phyloP scores from a whole-genome alignment of 2,888 invertebrate species.

The Tipula lateralis region DNA sequence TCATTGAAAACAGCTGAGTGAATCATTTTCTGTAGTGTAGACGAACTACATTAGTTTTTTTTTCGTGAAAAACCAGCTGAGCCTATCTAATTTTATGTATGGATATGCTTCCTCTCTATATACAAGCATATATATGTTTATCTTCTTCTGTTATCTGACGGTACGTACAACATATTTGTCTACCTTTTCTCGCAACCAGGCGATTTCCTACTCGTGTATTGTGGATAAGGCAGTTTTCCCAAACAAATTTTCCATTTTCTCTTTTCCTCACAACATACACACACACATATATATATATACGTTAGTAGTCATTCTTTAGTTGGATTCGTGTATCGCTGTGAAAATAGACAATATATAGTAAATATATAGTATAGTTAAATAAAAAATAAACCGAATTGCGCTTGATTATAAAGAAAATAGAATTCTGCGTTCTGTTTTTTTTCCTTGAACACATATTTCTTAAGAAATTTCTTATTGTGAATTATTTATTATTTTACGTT shows the following conservation, averaged over 20 bases:
- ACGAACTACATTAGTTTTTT: not conserved
- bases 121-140: not conserved
- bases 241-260: not conserved
- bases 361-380: no score
- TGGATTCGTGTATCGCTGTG: not conserved
- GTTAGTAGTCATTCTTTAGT: not conserved
- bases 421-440: constrained; percentile 11
- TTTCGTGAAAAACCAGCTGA: not conserved
- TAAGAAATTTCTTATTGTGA: not conserved
- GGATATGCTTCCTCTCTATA: not conserved
- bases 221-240: not conserved
- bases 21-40: not conserved
- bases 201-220: not conserved
- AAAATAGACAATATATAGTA: not conserved
- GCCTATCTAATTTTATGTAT: not conserved
- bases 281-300: not conserved
- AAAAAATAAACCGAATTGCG: not conserved
- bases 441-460: not conserved
- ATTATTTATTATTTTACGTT: not conserved
- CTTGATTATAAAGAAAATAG: not conserved
- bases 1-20: not conserved
- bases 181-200: not conserved
- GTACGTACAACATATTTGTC: not conserved
- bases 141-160: not conserved
- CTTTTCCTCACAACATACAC: not conserved